Evolutionary conservation across 2,888 invertebrate species (phyloP).

Genomic region (Cyclophora albipunctata): DNA sequence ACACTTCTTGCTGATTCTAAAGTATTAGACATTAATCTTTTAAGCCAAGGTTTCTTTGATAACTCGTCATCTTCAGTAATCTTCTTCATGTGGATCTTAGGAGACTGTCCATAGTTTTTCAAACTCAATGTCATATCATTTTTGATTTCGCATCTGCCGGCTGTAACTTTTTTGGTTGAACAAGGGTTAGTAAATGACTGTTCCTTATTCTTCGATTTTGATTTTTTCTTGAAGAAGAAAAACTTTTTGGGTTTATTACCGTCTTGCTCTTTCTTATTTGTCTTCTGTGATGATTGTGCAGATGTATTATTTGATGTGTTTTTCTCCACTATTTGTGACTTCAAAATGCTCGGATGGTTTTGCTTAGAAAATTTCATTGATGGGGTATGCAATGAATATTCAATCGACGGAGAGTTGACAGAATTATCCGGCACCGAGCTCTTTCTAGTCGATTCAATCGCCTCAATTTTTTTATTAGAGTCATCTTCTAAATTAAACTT

Average conservation of each 20-base stretch:
- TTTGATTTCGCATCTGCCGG: slow-evolving; percentile 52
- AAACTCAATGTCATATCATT: slow-evolving; percentile 42
- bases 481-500: slow-evolving; percentile 52
- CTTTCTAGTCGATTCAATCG: no score
- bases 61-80: slow-evolving; percentile 28
- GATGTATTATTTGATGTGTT: no score
- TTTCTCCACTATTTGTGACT: no score
- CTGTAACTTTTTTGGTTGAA: slow-evolving; percentile 43
- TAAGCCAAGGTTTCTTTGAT: slow-evolving; percentile 42
- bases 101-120: slow-evolving; percentile 11
- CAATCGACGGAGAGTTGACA: no score
- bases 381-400: no score
- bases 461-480: slow-evolving; percentile 10
- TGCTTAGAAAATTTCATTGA: no score
- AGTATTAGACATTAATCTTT: slow-evolving; percentile 34
- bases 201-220: slow-evolving; percentile 25
- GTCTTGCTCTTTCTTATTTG: slow-evolving; percentile 14
- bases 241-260: slow-evolving; percentile 22
- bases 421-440: no score
- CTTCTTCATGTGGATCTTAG: slow-evolving; percentile 11
- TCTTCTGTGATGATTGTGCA: neutral
- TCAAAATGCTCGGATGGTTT: no score
- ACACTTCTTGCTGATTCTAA: slow-evolving; percentile 47
- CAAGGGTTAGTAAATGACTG: neutral
- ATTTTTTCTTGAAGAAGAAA: slow-evolving; percentile 6